Base-by-base conservation (phyloP, 2,113 vertebrate species). In the Elachura formosa region DNA sequence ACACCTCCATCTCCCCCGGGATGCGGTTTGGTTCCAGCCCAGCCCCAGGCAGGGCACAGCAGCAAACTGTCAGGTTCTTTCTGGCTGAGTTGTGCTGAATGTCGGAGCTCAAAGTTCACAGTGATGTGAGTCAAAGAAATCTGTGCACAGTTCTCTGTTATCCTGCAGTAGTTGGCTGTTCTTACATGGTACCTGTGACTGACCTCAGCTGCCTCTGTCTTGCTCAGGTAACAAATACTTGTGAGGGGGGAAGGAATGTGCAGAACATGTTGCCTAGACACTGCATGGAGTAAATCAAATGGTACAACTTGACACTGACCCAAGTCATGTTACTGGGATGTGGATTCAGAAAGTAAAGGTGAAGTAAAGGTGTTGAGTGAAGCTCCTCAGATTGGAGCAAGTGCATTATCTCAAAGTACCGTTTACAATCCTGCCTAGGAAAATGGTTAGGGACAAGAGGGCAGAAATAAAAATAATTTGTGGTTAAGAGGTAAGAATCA, bases 31-130 rank as follows among this genome's bases (percentile, higher is more conserved):
- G 21, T 48, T 23, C 10, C 25, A 41, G 45, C 18, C 17, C 8
- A 38, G 51, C 41, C n/a, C 40, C 23, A 31, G 0, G 0, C 18
- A 18, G 56, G 1, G 18, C 7, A 8, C 15, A 18, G 73, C 3
- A 40, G 36, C 52, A 52, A 24, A 2, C 29, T 12, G 0, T 6
- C 1, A 11, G 29, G 6, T 63, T 62, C 58, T 14, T 5, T 5
- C 46, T 33, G 31, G 2, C 2, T 10, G n/a, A 49, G 21, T 33
- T 3, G 3, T 49, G 88, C 14, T 38, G 13, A 17, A 16, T 16
- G 11, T 10, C 36, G 24, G 43, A 33, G 46, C 49, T 79, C 19
- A 28, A 5, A 14, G n/a, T n/a, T 4, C n/a, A 19, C 5, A 51
- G 61, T 59, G 14, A 26, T 25, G 64, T 46, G 67, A 93, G 75